Base-by-base conservation (phyloP, 2,888 invertebrate genomes). In the Meiosimyza platycephala region DNA sequence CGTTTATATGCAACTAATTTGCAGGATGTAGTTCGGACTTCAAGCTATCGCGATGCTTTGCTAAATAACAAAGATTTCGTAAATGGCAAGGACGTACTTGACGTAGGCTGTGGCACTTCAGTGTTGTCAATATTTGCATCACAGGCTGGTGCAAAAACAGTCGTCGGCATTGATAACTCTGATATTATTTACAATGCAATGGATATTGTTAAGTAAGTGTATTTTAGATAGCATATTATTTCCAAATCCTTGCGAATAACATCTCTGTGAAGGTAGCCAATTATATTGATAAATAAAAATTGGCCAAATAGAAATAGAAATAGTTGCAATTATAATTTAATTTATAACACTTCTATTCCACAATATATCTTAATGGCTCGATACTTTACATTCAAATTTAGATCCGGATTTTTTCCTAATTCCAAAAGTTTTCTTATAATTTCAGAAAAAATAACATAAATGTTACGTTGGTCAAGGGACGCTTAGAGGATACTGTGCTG, bases 91-190 rank as follows among this genome's bases (percentile, higher is more conserved):
- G 74, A 77, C 0, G 95, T 99, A 22, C 88, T 99, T 74, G 99
- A 99, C 89, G 92, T 99, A 72, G 99, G 99, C 51, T 98, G 98
- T 88, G 99, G 99, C 33, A 99, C 99, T 1, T 96, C 97, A 47
- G 98, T 99, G 79, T 89, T 99, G 33, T 98, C 98, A 15, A 97
- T 99, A 96, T 99, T 99, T 89, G 95, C 96, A 77, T 98, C 97
- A 13, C 93, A 95, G 83, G 96, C 98, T 28, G 98, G 98, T 40
- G 99, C 99, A 57, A 90, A 91, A 74, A 92, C 90, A 88, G 96
- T 99, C 6, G 93, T 95, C 83, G 98, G 96, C 79, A 92, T 99
- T 78, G 99, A 99, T 86, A 96, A 96, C 86, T 99, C 99, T 0
- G 95, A 97, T 80, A 95, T 99, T 76, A 93, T 99, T 76, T 96